A percentile compares a stretch with the other conserved stretches of the same genome.
Conservation (phyloP, 2,888 invertebrate genomes). For the Cristatella mucedo region DNA sequence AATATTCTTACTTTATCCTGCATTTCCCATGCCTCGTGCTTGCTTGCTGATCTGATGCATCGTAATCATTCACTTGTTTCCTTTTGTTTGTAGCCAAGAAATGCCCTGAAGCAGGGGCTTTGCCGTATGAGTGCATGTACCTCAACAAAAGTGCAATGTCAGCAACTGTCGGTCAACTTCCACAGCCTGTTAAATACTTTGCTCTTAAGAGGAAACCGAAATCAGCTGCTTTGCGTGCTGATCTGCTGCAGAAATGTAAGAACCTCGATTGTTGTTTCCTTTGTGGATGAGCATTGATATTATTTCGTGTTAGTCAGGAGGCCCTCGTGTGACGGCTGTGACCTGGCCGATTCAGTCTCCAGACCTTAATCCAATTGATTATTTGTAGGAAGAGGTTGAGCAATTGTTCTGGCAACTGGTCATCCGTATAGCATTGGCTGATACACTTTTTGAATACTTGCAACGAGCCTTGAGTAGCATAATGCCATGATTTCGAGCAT, state of each 20-base stretch:
- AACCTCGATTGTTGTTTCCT: too few species aligned
- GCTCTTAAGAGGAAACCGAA: slow-evolving; percentile 82
- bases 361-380: too few species aligned
- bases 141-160: slow-evolving; percentile 78
- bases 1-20: neutral
- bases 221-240: slow-evolving; percentile 72
- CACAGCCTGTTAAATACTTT: slow-evolving; percentile 74
- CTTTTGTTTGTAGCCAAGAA: slow-evolving; percentile 22
- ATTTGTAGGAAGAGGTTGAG: too few species aligned
- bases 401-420: too few species aligned
- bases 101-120: slow-evolving; percentile 42
- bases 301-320: too few species aligned
- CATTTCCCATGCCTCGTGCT: neutral
- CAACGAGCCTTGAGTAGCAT: too few species aligned
- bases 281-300: slow-evolving; percentile 10
- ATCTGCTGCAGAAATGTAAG: slow-evolving; percentile 66
- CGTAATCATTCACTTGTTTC: neutral
- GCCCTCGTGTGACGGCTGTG: too few species aligned
- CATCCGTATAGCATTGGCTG: too few species aligned
- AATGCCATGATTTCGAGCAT: too few species aligned
- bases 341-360: too few species aligned
- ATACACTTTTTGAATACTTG: too few species aligned
- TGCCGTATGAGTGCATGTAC: slow-evolving; percentile 89
- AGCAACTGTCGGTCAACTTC: slow-evolving; percentile 56
- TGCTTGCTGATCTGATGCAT: neutral